Evolutionary conservation across 2,797 vertebrate genomes (phyloP), one percentile per base, ranked within the genome.

Genomic region (Lerista edwardsae): DNA sequence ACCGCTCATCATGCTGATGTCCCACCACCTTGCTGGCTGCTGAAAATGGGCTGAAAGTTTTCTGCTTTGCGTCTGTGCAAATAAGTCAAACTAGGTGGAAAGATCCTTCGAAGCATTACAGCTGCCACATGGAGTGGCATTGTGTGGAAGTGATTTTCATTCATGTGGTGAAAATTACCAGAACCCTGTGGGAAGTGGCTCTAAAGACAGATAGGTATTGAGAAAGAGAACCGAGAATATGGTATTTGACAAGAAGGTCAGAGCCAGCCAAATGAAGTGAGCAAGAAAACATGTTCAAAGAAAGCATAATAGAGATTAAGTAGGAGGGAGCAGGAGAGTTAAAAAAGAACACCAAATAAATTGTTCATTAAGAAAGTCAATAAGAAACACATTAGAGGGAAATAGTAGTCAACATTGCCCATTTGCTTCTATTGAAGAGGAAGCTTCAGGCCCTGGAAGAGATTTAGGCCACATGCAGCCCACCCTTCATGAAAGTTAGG

Each of bases 131-230:
- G 27, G 47, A 39, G 71, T 34, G 34, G 75, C 41, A 39, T 62
- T 74, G 9, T 39, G 41, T 12, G 25, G 69, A 73, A 79, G 69
- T 12, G 19, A 57, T 39, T 41, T 55, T 39, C n/a, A n/a, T 74
- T 67, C 69, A 15, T 79, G 57, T 59, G 36, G 73, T 76, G 62
- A 76, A 83, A 78, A 78, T 78, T 39, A 36, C 80, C 55, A 31
- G 44, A 83, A 67, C 61, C 44, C 36, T 75, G 72, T 73, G 68
- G 44, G 77, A 79, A 59, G 27, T 31, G 17, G 31, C 34, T 34
- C 79, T 80, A 80, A 74, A 31, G 77, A 80, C 47, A 85, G 61
- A 44, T 74, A 61, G 72, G 29, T 74, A 80, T 55, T 69, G 62
- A 8, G 39, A 74, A 57, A 65, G 57, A 84, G 41, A 41, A 65